Evolutionary conservation across 2,797 vertebrate species (phyloP).

Genomic region (Gephyroberyx darwinii): DNA sequence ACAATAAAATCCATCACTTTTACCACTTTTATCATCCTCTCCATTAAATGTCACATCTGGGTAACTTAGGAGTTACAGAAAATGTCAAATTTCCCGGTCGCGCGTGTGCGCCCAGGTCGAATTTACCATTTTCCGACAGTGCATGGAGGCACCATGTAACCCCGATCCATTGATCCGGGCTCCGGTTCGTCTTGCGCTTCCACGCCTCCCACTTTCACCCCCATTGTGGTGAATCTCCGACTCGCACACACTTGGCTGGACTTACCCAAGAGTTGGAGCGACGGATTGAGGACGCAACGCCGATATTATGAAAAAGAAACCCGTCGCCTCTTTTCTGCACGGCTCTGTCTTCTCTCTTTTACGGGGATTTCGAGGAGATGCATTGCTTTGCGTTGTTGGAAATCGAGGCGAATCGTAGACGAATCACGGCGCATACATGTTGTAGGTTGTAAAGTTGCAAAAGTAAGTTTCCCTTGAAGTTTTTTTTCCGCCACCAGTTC

Average conservation of each 20-base stretch:
- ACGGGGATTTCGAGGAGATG: conserved; percentile 47
- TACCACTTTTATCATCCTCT: too few relatives aligned
- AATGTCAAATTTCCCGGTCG: too few relatives aligned
- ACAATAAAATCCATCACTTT: too few relatives aligned
- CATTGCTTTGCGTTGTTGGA: conserved; percentile 46
- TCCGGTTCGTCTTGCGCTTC: conserved; percentile 74
- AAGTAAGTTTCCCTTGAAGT: conserved; percentile 78
- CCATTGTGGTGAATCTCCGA: conserved; percentile 83
- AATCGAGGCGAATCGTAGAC: conserved; percentile 40
- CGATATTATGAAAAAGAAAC: conserved; percentile 15
- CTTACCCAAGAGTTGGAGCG: conserved; percentile 73
- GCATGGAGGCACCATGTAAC: conserved; percentile 52
- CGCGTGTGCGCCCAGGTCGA: too few relatives aligned
- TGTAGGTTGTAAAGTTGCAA: conserved; percentile 76
- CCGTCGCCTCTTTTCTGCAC: conserved; percentile 36
- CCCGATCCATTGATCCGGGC: conserved; percentile 76
- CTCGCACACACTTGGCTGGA: conserved; percentile 73
- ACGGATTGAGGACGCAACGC: conserved; percentile 40
- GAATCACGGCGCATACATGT: conserved; percentile 49
- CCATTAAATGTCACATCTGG: too few relatives aligned
- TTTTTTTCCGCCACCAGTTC: conserved; percentile 49
- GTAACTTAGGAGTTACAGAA: too few relatives aligned
- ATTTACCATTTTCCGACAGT: conserved; percentile 18
- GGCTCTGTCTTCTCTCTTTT: conserved; percentile 49
- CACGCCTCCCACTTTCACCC: conserved; percentile 81